A percentile compares a stretch with the other conserved stretches of the same genome.
Evolutionary conservation across 2,888 invertebrate species (phyloP).

Genomic region (Spilarctia lutea): DNA sequence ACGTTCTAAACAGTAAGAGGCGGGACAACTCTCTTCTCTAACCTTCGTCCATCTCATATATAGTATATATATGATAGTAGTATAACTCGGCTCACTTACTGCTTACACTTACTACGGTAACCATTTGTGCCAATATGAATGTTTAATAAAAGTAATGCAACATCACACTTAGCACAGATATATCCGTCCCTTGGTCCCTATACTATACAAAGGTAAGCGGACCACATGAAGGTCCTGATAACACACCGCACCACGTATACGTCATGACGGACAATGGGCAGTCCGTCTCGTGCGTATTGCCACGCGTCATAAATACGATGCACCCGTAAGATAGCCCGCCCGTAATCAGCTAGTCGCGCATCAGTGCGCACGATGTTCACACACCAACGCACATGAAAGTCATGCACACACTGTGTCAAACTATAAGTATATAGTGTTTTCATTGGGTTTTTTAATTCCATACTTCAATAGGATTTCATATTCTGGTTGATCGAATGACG

Average conservation of each 20-base stretch:
- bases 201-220: constrained; percentile 40
- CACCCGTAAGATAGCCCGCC: constrained; percentile 43
- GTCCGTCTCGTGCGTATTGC: constrained; percentile 28
- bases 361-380: constrained; percentile 19
- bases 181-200: constrained; percentile 31
- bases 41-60: too few relatives aligned
- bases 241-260: constrained; percentile 26
- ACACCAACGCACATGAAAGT: constrained; percentile 4
- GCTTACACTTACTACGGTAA: too few relatives aligned
- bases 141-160: not conserved
- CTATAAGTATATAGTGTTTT: not conserved
- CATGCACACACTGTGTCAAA: not conserved
- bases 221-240: constrained; percentile 12
- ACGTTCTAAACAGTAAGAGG: too few relatives aligned
- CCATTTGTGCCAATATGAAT: too few relatives aligned
- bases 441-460: not conserved
- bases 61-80: too few relatives aligned
- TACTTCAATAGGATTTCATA: not conserved
- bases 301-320: constrained; percentile 44
- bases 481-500: not conserved
- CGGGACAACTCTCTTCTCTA: too few relatives aligned
- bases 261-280: constrained; percentile 36
- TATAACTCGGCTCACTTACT: too few relatives aligned
- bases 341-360: constrained; percentile 38
- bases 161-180: not conserved